Conservation (phyloP, 1,140 invertebrate genomes). For the Chrysomallon squamiferum region DNA sequence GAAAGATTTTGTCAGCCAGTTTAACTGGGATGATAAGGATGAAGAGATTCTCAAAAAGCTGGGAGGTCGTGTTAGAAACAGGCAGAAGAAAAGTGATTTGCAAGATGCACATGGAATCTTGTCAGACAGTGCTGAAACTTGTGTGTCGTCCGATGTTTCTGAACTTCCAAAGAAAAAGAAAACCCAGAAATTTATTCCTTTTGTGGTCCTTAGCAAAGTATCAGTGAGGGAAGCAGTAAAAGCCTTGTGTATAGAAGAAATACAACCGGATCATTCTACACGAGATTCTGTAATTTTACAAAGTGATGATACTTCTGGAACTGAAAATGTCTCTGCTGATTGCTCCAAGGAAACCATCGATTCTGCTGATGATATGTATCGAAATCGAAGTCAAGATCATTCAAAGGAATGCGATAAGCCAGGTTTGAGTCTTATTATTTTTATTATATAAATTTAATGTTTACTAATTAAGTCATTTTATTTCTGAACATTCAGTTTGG, state of each 20-base stretch:
- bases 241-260: slow-evolving; percentile 9
- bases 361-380: too few species aligned
- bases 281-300: neutral
- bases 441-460: neutral
- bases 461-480: neutral
- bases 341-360: neutral
- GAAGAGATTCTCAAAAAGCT: slow-evolving; percentile 38
- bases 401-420: too few species aligned
- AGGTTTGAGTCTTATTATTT: too few species aligned
- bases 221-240: slow-evolving; percentile 26
- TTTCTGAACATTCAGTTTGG: too few species aligned
- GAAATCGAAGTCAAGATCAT: too few species aligned
- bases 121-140: neutral
- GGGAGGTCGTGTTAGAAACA: slow-evolving; percentile 26
- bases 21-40: slow-evolving; percentile 33
- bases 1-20: slow-evolving; percentile 30
- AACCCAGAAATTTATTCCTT: neutral
- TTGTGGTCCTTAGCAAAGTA: slow-evolving; percentile 9
- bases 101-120: neutral
- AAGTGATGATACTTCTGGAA: too few species aligned
- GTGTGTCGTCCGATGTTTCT: neutral
- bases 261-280: too few species aligned
- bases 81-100: neutral
- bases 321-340: neutral
- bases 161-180: slow-evolving; percentile 5